Evolutionary conservation across 2,888 invertebrate genomes (phyloP), one percentile per base, ranked within the genome.

Genomic region (Amaurobius ferox): DNA sequence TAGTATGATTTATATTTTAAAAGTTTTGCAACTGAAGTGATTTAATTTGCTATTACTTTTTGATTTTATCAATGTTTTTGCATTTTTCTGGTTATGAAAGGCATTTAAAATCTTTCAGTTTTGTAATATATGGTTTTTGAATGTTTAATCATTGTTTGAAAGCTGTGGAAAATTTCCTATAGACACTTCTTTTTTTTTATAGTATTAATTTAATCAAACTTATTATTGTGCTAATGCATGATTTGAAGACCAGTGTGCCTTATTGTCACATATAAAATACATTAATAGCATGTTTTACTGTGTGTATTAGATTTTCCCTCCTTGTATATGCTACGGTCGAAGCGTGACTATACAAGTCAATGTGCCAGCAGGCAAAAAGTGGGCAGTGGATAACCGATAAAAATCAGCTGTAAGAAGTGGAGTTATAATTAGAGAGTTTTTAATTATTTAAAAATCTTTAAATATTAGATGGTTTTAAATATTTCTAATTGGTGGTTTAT

Each of bases 91-190:
- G n/a, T n/a, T n/a, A n/a, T n/a, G n/a, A n/a, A n/a, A n/a, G n/a
- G n/a, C n/a, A n/a, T n/a, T n/a, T n/a, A n/a, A n/a, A n/a, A n/a
- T n/a, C n/a, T n/a, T n/a, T n/a, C n/a, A n/a, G n/a, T n/a, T n/a
- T n/a, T n/a, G n/a, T n/a, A n/a, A n/a, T n/a, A n/a, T 44, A 2
- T 44, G 7, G 9, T 26, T 61, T 61, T 61, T 11, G 7, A 26
- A 61, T 61, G 26, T 61, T 11, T 61, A 26, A n/a, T 19, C 9
- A 19, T 79, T 23, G 35, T 74, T 76, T 76, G 81, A 76, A 83
- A 83, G 81, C 81, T 83, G 76, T 83, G 76, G 40, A 71, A 83
- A 81, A 44, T 70, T 80, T 70, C n/a, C n/a, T n/a, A 13, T 64
- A 83, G 61, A 44, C 72, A 64, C 19, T 71, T 44, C 29, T 48